A percentile compares a stretch with the other conserved stretches of the same genome.
These are phyloP conservation scores for Streblospio benedicti DNA, from an alignment of 1,140 invertebrate genomes.

Conservation along the genomic window DNA sequence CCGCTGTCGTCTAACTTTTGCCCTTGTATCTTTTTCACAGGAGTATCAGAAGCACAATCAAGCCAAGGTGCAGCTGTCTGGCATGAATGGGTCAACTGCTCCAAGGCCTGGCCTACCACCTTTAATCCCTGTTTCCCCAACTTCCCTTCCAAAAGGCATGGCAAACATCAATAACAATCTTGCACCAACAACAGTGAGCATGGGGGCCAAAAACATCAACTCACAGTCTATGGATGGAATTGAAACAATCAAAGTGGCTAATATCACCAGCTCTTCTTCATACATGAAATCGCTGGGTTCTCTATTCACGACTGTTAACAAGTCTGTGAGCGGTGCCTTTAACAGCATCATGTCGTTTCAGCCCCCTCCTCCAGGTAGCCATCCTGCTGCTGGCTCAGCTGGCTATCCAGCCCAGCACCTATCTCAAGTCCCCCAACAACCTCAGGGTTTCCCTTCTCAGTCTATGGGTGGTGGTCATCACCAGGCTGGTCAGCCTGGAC, in stretches of 20 bases:
- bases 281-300: constrained; percentile 13
- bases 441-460: not conserved
- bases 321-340: constrained; percentile 13
- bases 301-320: constrained; percentile 14
- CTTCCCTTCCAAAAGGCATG: constrained; percentile 12
- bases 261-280: constrained; percentile 4
- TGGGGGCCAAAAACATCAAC: not conserved
- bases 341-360: constrained; percentile 15
- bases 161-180: too few species aligned
- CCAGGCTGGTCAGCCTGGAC: not conserved
- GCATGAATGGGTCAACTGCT: not conserved
- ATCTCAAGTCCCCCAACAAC: not conserved
- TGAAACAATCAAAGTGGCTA: constrained; percentile 11
- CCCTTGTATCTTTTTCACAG: too few species aligned
- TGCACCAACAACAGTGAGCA: constrained; percentile 55
- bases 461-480: not conserved
- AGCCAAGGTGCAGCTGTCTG: not conserved
- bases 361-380: not conserved
- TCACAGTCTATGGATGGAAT: not conserved
- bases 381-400: not conserved
- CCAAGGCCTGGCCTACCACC: constrained; percentile 1
- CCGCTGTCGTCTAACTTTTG: too few species aligned
- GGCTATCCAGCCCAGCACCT: not conserved
- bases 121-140: constrained; percentile 16
- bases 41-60: too few species aligned